phyloP scores from a whole-genome alignment of 2,113 vertebrate species.

The Hydrochoerus hydrochaeris region DNA sequence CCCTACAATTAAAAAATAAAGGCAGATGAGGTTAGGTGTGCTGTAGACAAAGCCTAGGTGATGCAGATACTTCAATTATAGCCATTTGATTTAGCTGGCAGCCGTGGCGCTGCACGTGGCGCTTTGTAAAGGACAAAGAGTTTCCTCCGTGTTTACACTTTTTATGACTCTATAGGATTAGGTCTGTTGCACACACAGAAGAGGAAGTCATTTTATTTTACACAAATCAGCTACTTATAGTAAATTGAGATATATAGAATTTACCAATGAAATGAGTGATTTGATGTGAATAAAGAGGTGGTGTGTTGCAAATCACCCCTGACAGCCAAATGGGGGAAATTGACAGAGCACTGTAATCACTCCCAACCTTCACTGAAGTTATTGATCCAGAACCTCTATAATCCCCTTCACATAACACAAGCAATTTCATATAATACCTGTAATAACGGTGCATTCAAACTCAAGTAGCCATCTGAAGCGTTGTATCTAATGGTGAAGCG shows the following conservation, averaged over 20 bases:
- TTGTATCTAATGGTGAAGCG: slow-evolving; percentile 91
- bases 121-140: slow-evolving; percentile 72
- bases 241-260: slow-evolving; percentile 93
- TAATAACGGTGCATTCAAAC: slow-evolving; percentile 96
- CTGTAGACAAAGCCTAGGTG: neutral
- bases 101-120: neutral
- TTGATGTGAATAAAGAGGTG: slow-evolving; percentile 92
- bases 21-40: neutral
- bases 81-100: slow-evolving; percentile 48
- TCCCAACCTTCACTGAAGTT: slow-evolving; percentile 96
- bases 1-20: neutral
- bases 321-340: slow-evolving; percentile 94
- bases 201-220: slow-evolving; percentile 91
- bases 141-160: slow-evolving; percentile 55
- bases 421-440: slow-evolving; percentile 99
- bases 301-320: slow-evolving; percentile 91
- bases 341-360: slow-evolving; percentile 97
- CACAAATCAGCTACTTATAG: slow-evolving; percentile 93
- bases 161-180: slow-evolving; percentile 82
- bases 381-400: slow-evolving; percentile 98
- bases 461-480: slow-evolving; percentile 95
- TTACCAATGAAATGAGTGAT: slow-evolving; percentile 92
- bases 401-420: slow-evolving; percentile 97
- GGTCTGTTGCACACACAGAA: slow-evolving; percentile 79
- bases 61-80: neutral